Conservation (phyloP, 2,888 invertebrate genomes). For the Linnaemya vulpina region DNA sequence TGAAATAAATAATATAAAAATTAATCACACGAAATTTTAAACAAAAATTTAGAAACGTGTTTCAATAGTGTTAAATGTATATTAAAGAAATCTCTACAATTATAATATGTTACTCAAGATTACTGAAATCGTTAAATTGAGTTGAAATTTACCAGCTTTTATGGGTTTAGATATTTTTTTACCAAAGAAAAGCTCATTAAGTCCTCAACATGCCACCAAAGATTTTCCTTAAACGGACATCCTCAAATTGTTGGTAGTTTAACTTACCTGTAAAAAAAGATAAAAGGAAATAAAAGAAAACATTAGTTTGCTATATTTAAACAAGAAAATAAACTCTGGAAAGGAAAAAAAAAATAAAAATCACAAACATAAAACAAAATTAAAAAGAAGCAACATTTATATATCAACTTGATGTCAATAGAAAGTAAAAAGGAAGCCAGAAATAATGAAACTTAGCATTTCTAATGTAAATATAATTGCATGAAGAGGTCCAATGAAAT, state of each 20-base stretch:
- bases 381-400: constrained; percentile 37
- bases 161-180: not conserved
- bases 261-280: constrained; percentile 65
- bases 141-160: constrained; percentile 34
- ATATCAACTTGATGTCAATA: constrained; percentile 58
- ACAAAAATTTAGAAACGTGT: too few relatives aligned
- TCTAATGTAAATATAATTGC: constrained; percentile 48
- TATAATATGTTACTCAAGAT: not conserved
- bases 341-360: constrained; percentile 1
- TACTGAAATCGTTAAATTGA: not conserved
- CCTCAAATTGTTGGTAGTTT: constrained; percentile 32
- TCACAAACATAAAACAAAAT: constrained; percentile 28
- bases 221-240: constrained; percentile 35
- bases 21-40: too few relatives aligned
- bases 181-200: constrained; percentile 36
- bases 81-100: too few relatives aligned
- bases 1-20: too few relatives aligned
- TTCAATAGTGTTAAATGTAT: too few relatives aligned
- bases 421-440: constrained; percentile 8
- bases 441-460: not conserved
- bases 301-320: constrained; percentile 56
- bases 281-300: constrained; percentile 24
- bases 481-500: not conserved
- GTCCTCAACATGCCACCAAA: constrained; percentile 23
- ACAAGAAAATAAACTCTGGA: constrained; percentile 19